These are phyloP conservation scores for Microvelia longipes DNA, from an alignment of 1,140 invertebrate genomes.

Conservation along the genomic window DNA sequence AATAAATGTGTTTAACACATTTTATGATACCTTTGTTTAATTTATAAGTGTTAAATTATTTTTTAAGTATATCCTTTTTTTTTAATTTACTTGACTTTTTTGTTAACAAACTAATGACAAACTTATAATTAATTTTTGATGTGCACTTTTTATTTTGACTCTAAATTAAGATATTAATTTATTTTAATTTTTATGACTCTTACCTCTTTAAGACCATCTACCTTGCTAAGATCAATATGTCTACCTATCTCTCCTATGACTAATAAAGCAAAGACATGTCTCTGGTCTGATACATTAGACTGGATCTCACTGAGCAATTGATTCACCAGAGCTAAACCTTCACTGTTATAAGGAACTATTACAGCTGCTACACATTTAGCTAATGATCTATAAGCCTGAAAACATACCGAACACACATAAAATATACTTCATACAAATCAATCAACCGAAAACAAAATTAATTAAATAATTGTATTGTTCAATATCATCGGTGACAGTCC, in stretches of 20 bases:
- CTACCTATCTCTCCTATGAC: conserved; percentile 93
- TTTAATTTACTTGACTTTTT: too few relatives aligned
- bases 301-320: conserved; percentile 67
- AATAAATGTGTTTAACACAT: too few relatives aligned
- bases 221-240: conserved; percentile 45
- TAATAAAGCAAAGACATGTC: conserved; percentile 80
- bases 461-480: not conserved
- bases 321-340: conserved; percentile 36
- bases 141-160: too few relatives aligned
- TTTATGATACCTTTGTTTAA: too few relatives aligned
- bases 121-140: too few relatives aligned
- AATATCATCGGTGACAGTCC: not conserved
- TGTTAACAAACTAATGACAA: too few relatives aligned
- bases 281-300: conserved; percentile 52
- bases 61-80: too few relatives aligned
- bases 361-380: conserved; percentile 91
- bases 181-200: too few relatives aligned
- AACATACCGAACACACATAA: not conserved
- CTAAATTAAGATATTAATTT: too few relatives aligned
- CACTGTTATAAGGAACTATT: conserved; percentile 56
- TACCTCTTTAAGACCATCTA: not conserved
- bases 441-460: too few relatives aligned
- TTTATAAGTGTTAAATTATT: too few relatives aligned
- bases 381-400: conserved; percentile 73
- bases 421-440: too few relatives aligned